Conservation (phyloP, 2,113 vertebrate genomes). For the Variabilichromis moorii region DNA sequence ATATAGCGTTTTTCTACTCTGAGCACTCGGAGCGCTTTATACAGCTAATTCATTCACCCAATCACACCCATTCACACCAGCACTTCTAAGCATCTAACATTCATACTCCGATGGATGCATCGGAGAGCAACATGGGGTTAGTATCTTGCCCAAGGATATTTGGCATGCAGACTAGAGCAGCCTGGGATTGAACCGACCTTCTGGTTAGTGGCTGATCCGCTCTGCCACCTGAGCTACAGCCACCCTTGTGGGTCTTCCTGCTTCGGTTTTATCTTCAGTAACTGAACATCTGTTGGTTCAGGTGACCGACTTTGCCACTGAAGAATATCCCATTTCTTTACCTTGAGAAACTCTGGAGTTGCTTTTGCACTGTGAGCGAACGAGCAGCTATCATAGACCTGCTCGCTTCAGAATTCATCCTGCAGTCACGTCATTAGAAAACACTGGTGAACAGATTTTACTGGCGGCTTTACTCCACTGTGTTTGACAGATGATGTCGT, state of each 20-base stretch:
- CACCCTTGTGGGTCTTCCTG: not conserved
- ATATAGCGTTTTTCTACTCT: too few relatives aligned
- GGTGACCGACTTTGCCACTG: not conserved
- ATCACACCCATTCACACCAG: too few relatives aligned
- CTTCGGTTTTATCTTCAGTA: not conserved
- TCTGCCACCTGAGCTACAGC: too few relatives aligned
- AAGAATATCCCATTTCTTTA: not conserved
- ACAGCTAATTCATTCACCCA: too few relatives aligned
- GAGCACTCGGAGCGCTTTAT: too few relatives aligned
- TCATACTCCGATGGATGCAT: too few relatives aligned
- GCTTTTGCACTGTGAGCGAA: not conserved
- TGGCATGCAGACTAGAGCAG: too few relatives aligned
- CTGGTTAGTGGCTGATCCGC: too few relatives aligned
- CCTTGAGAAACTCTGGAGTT: not conserved
- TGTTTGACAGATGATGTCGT: not conserved
- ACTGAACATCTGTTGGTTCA: not conserved
- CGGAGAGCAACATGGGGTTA: too few relatives aligned
- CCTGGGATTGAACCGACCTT: too few relatives aligned
- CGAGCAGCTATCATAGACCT: fast-evolving
- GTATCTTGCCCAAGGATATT: too few relatives aligned
- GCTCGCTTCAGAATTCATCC: not conserved
- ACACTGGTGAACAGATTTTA: not conserved
- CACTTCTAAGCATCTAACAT: too few relatives aligned
- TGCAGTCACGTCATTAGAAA: not conserved
- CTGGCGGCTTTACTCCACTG: not conserved